Evolutionary conservation across 2,888 invertebrate species (phyloP).

Genomic region (Chrysolina oricalcia): DNA sequence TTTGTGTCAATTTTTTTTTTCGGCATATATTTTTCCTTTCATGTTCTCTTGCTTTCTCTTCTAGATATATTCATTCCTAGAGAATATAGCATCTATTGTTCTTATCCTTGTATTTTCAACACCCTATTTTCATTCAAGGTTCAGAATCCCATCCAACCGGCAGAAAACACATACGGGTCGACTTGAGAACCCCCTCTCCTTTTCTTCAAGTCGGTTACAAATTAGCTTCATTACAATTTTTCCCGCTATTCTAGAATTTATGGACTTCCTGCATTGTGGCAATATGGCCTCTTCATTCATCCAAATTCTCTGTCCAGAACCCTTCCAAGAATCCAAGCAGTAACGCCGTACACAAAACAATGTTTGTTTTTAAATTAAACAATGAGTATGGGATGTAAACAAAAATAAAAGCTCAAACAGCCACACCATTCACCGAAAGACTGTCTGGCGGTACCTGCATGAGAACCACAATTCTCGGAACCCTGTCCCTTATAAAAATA

Average conservation of each 20-base stretch:
- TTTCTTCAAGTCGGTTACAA: neutral
- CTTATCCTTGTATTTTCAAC: neutral
- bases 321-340: constrained; percentile 20
- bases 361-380: constrained; percentile 49
- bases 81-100: no score
- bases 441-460: constrained; percentile 54
- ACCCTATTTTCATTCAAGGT: neutral
- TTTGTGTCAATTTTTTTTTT: no score
- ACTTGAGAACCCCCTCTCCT: neutral
- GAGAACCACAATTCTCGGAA: constrained; percentile 51
- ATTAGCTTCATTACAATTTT: constrained; percentile 15
- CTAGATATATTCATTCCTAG: no score
- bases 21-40: no score
- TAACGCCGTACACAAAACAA: constrained; percentile 28
- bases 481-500: constrained; percentile 51
- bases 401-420: constrained; percentile 48
- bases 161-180: neutral
- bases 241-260: constrained; percentile 19
- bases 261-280: constrained; percentile 15
- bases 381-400: constrained; percentile 48
- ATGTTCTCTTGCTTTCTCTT: no score
- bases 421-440: constrained; percentile 50
- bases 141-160: neutral
- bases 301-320: constrained; percentile 22
- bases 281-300: constrained; percentile 26